Evolutionary conservation across 1,140 invertebrate genomes (phyloP), one percentile per base, ranked within the genome.

Genomic region (Drosophila mojavensis): DNA sequence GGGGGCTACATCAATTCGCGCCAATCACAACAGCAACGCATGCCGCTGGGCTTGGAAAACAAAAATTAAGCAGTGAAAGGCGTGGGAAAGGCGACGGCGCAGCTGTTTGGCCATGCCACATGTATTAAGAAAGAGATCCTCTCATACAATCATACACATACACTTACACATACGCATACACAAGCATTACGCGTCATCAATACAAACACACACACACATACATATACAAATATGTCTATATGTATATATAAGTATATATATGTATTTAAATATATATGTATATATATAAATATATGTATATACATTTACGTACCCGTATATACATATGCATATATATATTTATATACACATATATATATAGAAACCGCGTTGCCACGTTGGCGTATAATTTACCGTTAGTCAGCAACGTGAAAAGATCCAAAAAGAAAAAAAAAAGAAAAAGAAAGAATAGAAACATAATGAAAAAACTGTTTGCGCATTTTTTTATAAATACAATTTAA

Each of bases 1-100:
- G 73, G 82, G 15, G 70, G 78, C 43, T 91, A 91, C 47, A 86
- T 91, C 45, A 91, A 84, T 50, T 77, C 75, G 51, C 86, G 90
- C 15, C 91, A 91, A 48, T 72, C 88, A 45, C 84, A 88, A 53
- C 79, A 73, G 47, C 86, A 89, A 47, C 85, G 90, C 39, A 75
- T 91, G 80, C 83, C 90, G 20, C 70, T 91, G 43, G 75, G 85
- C 17, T 58, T 91, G 78, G 90, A 91, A 64, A 91, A 91, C 54
- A 91, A 91, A 88, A 91, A 91, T 74, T 91, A 67, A 82, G 20
- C 56, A 62, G 43, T 20, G 56, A 60, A 68, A 55, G 67, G 41
- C 59, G 41, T 53, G 39, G 13, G 7, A 10, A 62, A 45, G 10
- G 45, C 56, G 39, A 51, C 62, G 61, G 17, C 36, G 41, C 67